Evolutionary conservation across 2,113 vertebrate genomes (phyloP).

Genomic region (Alethe castanea): DNA sequence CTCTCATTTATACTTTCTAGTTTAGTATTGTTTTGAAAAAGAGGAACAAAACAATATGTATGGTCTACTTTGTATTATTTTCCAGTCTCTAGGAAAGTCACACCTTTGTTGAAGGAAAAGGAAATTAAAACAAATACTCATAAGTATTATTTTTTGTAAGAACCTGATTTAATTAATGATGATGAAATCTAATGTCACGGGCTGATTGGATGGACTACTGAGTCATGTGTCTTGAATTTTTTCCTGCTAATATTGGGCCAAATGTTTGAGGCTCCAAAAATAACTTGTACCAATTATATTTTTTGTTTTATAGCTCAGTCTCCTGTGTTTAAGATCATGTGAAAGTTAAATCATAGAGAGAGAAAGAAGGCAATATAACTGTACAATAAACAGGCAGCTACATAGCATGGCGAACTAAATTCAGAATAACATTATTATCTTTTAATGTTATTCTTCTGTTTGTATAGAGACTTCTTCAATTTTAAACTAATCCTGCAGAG

Average conservation of each 20-base stretch:
- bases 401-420: background rate
- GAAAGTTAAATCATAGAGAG: background rate
- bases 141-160: background rate
- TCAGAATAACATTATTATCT: background rate
- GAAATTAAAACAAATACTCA: background rate
- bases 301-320: background rate
- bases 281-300: background rate
- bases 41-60: background rate
- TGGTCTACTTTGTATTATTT: background rate
- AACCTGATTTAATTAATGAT: background rate
- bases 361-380: background rate
- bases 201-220: background rate
- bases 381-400: background rate
- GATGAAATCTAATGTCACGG: background rate
- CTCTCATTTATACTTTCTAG: background rate
- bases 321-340: background rate
- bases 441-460: background rate
- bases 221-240: conserved; percentile 7
- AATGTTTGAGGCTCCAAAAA: background rate
- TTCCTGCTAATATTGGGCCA: background rate
- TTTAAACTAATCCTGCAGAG: background rate
- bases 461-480: background rate
- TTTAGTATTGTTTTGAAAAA: background rate
- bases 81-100: background rate
- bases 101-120: background rate